Conservation (phyloP, 2,888 invertebrate species). For the Aphodius sticticus region DNA sequence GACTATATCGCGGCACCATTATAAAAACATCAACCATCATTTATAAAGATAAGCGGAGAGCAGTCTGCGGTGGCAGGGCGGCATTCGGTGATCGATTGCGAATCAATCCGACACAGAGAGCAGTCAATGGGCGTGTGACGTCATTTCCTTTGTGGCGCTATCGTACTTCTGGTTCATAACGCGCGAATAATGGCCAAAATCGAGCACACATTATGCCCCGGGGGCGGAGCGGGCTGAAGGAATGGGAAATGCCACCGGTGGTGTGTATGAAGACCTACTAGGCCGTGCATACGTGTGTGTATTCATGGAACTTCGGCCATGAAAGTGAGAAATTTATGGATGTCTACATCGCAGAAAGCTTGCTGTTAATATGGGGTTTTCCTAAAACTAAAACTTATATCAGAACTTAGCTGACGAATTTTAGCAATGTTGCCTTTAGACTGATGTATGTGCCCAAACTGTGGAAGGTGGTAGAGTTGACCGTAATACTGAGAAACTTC, state of each 20-base stretch:
- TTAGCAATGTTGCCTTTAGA: too few relatives aligned
- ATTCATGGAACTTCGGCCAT: too few relatives aligned
- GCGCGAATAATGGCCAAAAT: slow-evolving; percentile 57
- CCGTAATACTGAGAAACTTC: too few relatives aligned
- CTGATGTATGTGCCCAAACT: too few relatives aligned
- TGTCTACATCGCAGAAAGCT: background rate
- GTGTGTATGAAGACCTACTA: background rate
- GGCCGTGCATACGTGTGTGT: too few relatives aligned
- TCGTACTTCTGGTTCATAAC: slow-evolving; percentile 63
- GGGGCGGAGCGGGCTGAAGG: background rate
- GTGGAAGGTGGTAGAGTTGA: too few relatives aligned
- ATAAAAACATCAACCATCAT: slow-evolving; percentile 60
- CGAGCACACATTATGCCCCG: slow-evolving; percentile 43
- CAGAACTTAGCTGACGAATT: too few relatives aligned
- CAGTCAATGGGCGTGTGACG: slow-evolving; percentile 61
- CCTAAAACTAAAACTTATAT: too few relatives aligned
- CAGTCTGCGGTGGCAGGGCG: slow-evolving; percentile 55
- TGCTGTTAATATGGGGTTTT: too few relatives aligned
- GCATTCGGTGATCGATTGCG: slow-evolving; percentile 58
- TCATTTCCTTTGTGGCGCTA: slow-evolving; percentile 62
- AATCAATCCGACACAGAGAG: slow-evolving; percentile 59
- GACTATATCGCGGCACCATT: slow-evolving; percentile 47
- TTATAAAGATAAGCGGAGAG: slow-evolving; percentile 60
- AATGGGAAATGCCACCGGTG: background rate
- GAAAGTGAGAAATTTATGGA: background rate